Percentiles rank a stretch among this genome's conserved stretches.
Evolutionary conservation across 2,797 vertebrate species (phyloP).

Genomic region (Pangasius djambal): DNA sequence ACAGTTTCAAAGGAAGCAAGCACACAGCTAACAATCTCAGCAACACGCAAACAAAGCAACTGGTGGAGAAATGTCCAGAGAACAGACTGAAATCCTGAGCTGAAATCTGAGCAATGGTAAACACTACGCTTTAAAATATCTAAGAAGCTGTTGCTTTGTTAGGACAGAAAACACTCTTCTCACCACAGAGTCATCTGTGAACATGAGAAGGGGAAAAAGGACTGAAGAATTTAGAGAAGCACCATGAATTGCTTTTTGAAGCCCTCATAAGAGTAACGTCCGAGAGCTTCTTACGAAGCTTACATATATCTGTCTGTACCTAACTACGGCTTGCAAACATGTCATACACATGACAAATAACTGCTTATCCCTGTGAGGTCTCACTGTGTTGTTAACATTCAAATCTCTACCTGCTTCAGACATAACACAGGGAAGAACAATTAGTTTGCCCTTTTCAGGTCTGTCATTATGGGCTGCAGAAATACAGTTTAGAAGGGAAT

Average conservation of each 20-base stretch:
- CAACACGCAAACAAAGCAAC: slow-evolving; percentile 59
- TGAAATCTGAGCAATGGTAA: slow-evolving; percentile 44
- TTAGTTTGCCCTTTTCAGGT: slow-evolving; percentile 27
- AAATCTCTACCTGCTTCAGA: slow-evolving; percentile 59
- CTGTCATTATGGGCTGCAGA: slow-evolving; percentile 52
- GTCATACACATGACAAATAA: slow-evolving; percentile 11
- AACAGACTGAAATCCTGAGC: slow-evolving; percentile 25
- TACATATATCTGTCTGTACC: background rate
- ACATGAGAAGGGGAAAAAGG: slow-evolving; percentile 48
- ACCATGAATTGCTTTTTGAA: slow-evolving; percentile 61
- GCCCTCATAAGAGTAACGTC: slow-evolving; percentile 60
- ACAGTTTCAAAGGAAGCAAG: slow-evolving; percentile 57
- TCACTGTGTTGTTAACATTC: slow-evolving; percentile 32
- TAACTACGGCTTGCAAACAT: background rate
- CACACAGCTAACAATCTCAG: slow-evolving; percentile 48
- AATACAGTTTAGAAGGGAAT: slow-evolving; percentile 34
- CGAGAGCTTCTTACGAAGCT: slow-evolving; percentile 50
- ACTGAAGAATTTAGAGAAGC: slow-evolving; percentile 52
- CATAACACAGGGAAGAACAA: slow-evolving; percentile 50
- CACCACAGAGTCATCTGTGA: slow-evolving; percentile 27
- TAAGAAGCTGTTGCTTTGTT: background rate
- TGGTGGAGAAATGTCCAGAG: slow-evolving; percentile 19
- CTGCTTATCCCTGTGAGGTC: slow-evolving; percentile 40
- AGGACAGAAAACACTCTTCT: background rate
- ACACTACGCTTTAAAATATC: background rate